Conservation (phyloP, 2,113 vertebrate species). For the Gallinago paraguaiae region DNA sequence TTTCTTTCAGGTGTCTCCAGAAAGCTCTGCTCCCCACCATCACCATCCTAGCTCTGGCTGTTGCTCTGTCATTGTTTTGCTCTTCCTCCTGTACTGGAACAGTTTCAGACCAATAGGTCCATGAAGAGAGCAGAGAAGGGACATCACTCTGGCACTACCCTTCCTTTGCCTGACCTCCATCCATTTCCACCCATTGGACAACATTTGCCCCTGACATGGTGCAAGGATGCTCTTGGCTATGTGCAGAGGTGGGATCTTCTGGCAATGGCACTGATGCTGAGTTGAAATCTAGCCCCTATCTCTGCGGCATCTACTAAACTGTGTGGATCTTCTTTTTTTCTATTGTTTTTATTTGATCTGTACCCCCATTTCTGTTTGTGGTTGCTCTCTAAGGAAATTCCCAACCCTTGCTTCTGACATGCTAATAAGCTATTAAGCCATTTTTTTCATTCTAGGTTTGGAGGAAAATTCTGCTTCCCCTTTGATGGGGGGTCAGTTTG, state of each 20-base stretch:
- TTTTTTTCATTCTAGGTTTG: background rate
- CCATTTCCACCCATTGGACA: fast-evolving
- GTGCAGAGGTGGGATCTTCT: background rate
- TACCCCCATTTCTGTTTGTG: background rate
- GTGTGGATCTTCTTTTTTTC: background rate
- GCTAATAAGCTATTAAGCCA: background rate
- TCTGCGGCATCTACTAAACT: background rate
- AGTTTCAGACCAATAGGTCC: background rate
- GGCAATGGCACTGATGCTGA: too few species aligned
- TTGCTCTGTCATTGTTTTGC: background rate
- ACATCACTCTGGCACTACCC: background rate
- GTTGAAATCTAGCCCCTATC: background rate
- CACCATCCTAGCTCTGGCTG: background rate
- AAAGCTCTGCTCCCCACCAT: background rate
- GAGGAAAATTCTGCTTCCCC: background rate
- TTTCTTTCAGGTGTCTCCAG: background rate
- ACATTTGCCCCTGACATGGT: background rate
- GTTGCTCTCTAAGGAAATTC: background rate
- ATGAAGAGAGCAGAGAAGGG: background rate
- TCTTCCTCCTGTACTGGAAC: background rate
- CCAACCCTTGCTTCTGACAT: background rate
- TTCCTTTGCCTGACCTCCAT: background rate
- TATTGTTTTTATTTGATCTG: background rate
- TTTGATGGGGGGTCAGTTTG: background rate
- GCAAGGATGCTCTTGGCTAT: background rate